A percentile compares a stretch with the other conserved stretches of the same genome.
Conservation (phyloP, 1,140 invertebrate species). For the Chymomyza costata region DNA sequence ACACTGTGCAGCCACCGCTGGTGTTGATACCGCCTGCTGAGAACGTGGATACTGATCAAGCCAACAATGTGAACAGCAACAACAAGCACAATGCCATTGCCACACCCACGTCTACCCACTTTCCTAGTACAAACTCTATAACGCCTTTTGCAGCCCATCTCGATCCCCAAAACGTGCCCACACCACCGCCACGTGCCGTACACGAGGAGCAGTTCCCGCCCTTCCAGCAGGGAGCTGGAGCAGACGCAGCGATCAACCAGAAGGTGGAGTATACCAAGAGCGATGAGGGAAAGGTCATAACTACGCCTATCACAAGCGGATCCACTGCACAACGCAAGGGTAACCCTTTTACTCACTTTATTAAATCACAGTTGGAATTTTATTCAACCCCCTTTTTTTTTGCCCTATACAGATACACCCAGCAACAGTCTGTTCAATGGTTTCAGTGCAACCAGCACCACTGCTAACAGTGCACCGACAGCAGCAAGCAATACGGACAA, state of each 20-base stretch:
- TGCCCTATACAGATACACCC: constrained; percentile 3
- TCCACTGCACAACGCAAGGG: constrained; percentile 34
- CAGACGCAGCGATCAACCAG: constrained; percentile 2
- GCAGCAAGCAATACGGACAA: constrained; percentile 37
- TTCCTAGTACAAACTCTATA: constrained; percentile 54
- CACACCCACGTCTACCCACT: background rate
- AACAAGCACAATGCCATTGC: constrained; percentile 4
- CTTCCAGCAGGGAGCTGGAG: constrained; percentile 9
- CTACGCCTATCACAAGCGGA: constrained; percentile 35
- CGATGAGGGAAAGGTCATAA: constrained; percentile 70
- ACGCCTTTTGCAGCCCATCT: constrained; percentile 64
- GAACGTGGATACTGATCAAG: constrained; percentile 12
- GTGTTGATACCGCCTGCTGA: constrained; percentile 54
- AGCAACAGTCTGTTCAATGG: constrained; percentile 1
- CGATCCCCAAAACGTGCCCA: constrained; percentile 27
- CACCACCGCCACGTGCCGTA: constrained; percentile 1
- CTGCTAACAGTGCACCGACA: constrained; percentile 3
- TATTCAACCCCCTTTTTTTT: background rate
- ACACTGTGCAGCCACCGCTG: constrained; percentile 45
- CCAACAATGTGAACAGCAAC: constrained; percentile 1
- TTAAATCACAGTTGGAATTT: background rate
- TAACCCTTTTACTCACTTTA: constrained; percentile 12
- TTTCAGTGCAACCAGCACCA: background rate
- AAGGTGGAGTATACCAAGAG: constrained; percentile 66
- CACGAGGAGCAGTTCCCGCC: constrained; percentile 37